phyloP scores from a whole-genome alignment of 1,140 invertebrate genomes.

The Paramacrobiotus metropolitanus region DNA sequence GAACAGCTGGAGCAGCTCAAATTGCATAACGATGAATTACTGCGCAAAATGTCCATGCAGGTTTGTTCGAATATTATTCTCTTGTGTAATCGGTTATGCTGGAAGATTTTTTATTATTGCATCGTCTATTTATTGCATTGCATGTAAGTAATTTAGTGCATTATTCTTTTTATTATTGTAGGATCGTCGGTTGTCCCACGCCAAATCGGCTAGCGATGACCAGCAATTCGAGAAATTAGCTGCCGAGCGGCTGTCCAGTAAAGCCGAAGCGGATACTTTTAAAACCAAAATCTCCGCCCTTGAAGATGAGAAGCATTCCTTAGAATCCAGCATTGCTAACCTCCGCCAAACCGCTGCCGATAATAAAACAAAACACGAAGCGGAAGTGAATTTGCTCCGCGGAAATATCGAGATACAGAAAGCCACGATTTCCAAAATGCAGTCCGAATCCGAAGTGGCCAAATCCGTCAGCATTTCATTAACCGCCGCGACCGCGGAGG shows the following conservation, averaged over 20 bases:
- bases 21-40: neutral
- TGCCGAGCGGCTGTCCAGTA: neutral
- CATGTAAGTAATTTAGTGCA: too few species aligned
- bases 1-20: neutral
- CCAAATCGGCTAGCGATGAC: neutral
- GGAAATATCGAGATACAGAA: too few species aligned
- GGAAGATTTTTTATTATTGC: too few species aligned
- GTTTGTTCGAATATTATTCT: neutral
- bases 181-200: neutral
- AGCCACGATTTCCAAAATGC: too few species aligned
- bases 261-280: neutral
- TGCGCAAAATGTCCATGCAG: neutral
- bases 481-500: too few species aligned
- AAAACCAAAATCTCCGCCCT: neutral
- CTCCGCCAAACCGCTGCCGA: too few species aligned
- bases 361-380: too few species aligned
- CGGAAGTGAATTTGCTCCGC: too few species aligned
- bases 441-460: too few species aligned
- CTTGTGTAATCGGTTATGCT: neutral
- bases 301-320: neutral
- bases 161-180: too few species aligned
- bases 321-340: neutral
- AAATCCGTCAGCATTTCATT: too few species aligned
- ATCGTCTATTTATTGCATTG: too few species aligned
- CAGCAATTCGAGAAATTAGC: conserved; percentile 1